phyloP scores from a whole-genome alignment of 2,113 vertebrate species.

The Cichladusa arquata region DNA sequence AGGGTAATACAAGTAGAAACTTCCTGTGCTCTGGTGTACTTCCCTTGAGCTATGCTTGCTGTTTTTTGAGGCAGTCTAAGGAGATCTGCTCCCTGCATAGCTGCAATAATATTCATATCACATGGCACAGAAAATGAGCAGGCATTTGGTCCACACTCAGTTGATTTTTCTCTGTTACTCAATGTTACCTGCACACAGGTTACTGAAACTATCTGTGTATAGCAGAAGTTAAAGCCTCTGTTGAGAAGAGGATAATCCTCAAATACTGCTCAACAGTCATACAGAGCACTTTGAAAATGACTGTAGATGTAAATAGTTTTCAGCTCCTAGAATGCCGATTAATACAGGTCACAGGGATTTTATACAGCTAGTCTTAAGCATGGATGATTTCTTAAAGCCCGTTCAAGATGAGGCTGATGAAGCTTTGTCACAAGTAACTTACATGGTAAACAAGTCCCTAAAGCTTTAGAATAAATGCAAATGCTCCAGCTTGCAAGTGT shows the following conservation, averaged over 20 bases:
- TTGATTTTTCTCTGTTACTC: neutral
- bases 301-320: neutral
- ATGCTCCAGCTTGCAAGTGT: neutral
- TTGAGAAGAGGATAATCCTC: neutral
- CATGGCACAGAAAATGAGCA: fast-evolving
- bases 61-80: neutral
- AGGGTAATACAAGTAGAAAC: neutral
- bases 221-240: neutral
- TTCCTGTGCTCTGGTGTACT: neutral
- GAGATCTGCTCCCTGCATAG: neutral
- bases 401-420: neutral
- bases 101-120: neutral
- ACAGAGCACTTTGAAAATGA: neutral
- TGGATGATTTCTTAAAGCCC: neutral
- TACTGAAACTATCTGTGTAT: neutral
- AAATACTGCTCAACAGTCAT: neutral
- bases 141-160: neutral
- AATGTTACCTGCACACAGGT: neutral
- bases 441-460: neutral
- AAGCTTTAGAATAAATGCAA: neutral
- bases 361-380: neutral
- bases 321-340: neutral
- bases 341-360: neutral
- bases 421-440: neutral
- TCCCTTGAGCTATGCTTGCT: neutral